phyloP scores from a whole-genome alignment of 1,140 invertebrate genomes.

The Zaprionus ghesquierei region DNA sequence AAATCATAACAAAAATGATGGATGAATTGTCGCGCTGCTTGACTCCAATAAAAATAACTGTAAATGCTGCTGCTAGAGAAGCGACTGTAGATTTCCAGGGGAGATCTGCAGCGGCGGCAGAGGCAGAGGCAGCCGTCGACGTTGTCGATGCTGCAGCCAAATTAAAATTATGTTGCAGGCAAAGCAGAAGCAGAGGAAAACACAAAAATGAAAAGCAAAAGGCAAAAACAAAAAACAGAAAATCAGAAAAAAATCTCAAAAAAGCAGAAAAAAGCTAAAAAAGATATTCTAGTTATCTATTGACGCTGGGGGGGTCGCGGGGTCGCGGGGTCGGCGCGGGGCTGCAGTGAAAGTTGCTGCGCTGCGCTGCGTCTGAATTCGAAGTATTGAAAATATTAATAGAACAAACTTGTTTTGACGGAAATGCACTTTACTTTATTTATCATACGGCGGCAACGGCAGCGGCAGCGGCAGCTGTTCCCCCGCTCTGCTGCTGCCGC shows the following conservation, averaged over 20 bases:
- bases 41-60: slow-evolving; percentile 80
- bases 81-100: slow-evolving; percentile 58
- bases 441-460: slow-evolving; percentile 72
- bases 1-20: slow-evolving; percentile 81
- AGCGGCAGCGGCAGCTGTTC: slow-evolving; percentile 18
- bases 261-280: slow-evolving; percentile 12
- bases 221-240: slow-evolving; percentile 8
- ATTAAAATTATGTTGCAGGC: slow-evolving; percentile 70
- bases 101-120: slow-evolving; percentile 50
- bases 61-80: slow-evolving; percentile 68
- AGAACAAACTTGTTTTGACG: slow-evolving; percentile 81
- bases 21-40: slow-evolving; percentile 80
- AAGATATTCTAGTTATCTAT: slow-evolving; percentile 69
- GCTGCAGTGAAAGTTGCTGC: slow-evolving; percentile 71
- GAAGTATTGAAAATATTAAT: slow-evolving; percentile 82
- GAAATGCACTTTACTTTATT: slow-evolving; percentile 81
- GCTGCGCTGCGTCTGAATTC: slow-evolving; percentile 64
- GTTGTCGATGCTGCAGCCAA: slow-evolving; percentile 45
- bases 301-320: too few relatives aligned
- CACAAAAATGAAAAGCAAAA: not conserved
- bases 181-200: not conserved
- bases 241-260: not conserved
- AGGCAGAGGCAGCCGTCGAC: not conserved
- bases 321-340: too few relatives aligned
- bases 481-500: not conserved